These are phyloP conservation scores for Rotaria magnacalcarata DNA, from an alignment of 2,888 invertebrate genomes.

Conservation along the genomic window DNA sequence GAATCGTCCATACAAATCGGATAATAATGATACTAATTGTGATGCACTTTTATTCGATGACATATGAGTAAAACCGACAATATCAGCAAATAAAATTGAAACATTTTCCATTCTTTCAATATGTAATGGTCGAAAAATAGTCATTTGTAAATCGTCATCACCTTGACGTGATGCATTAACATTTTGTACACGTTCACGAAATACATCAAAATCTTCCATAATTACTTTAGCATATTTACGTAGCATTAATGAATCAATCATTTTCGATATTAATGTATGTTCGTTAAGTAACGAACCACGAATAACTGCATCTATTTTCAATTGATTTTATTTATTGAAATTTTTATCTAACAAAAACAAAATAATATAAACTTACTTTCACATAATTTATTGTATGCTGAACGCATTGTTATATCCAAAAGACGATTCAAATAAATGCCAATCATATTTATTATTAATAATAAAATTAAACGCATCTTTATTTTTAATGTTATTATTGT, in stretches of 20 bases:
- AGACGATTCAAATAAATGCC: background rate
- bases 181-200: constrained; percentile 32
- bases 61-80: constrained; percentile 95
- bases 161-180: background rate
- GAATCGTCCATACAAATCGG: constrained; percentile 90
- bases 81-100: constrained; percentile 91
- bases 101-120: constrained; percentile 65
- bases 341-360: background rate
- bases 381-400: constrained; percentile 1
- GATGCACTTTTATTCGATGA: constrained; percentile 92
- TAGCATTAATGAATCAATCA: constrained; percentile 34
- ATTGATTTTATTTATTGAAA: background rate
- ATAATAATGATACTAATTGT: constrained; percentile 85
- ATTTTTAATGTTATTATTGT: background rate
- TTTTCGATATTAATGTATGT: constrained; percentile 29
- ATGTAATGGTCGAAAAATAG: constrained; percentile 36
- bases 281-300: background rate
- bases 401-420: background rate
- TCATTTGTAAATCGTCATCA: background rate
- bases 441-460: background rate
- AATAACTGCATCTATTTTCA: background rate
- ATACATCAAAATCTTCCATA: constrained; percentile 21
- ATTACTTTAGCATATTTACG: constrained; percentile 3
- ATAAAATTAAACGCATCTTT: background rate
- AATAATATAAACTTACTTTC: background rate